Evolutionary conservation across 2,113 vertebrate genomes (phyloP).

Genomic region (Leptodactylus fuscus): DNA sequence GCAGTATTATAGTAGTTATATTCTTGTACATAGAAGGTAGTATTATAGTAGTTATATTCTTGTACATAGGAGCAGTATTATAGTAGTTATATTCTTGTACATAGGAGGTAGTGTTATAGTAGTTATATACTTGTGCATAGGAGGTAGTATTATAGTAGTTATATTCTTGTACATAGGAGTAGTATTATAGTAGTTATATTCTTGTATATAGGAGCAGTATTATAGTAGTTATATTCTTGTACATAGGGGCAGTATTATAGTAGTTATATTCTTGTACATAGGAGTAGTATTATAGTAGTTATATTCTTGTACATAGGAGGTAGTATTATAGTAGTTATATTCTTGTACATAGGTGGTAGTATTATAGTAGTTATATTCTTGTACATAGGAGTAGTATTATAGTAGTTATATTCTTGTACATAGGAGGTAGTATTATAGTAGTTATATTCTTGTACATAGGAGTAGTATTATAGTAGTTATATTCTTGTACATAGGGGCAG

Average conservation of each 20-base stretch:
- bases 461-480: not conserved
- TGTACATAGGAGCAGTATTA: constrained; percentile 8
- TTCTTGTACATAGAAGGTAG: too few relatives aligned
- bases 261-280: not conserved
- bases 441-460: constrained; percentile 11
- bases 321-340: constrained; percentile 15
- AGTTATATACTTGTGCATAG: not conserved
- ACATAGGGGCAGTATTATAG: not conserved
- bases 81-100: not conserved
- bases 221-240: constrained; percentile 22
- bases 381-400: constrained; percentile 1
- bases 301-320: not conserved
- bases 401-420: constrained; percentile 4
- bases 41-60: constrained; percentile 10
- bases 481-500: not conserved
- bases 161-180: not conserved
- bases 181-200: constrained; percentile 7
- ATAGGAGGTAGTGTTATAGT: not conserved
- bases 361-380: constrained; percentile 19
- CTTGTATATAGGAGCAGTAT: not conserved
- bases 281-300: not conserved
- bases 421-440: constrained; percentile 9
- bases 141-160: constrained; percentile 4
- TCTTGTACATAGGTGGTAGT: not conserved
- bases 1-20: not conserved